These are phyloP conservation scores for Esox lucius DNA, from an alignment of 2,797 vertebrate species.

Conservation along the genomic window DNA sequence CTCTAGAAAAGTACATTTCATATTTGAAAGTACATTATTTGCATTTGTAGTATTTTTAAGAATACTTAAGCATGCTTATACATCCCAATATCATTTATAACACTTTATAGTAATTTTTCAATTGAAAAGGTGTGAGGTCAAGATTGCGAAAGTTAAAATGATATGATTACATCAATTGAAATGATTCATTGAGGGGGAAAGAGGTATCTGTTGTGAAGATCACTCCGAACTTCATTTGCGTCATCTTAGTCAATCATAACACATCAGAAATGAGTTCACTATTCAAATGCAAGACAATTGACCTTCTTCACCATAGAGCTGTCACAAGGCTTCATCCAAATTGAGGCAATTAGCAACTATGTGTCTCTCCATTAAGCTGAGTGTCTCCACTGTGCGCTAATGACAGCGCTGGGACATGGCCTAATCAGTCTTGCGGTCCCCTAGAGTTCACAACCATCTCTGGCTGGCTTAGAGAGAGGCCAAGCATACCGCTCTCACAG, in stretches of 20 bases:
- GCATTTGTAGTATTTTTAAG: not conserved
- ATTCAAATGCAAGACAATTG: conserved; percentile 70
- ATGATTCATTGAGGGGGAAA: conserved; percentile 47
- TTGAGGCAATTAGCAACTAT: conserved; percentile 66
- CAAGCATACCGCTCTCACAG: not conserved
- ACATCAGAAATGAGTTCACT: conserved; percentile 72
- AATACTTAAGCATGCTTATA: conserved; percentile 13
- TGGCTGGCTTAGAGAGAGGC: not conserved
- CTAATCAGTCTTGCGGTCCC: conserved; percentile 57
- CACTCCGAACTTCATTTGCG: conserved; percentile 72
- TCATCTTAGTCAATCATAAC: conserved; percentile 67
- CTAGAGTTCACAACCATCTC: conserved; percentile 52
- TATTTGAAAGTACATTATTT: not conserved
- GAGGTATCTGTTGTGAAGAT: conserved; percentile 52
- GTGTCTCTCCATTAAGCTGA: conserved; percentile 67
- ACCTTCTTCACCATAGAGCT: conserved; percentile 70
- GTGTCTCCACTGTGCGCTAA: conserved; percentile 68
- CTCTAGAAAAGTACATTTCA: no score
- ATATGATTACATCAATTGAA: conserved; percentile 58
- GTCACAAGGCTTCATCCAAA: conserved; percentile 69
- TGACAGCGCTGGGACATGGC: conserved; percentile 64
- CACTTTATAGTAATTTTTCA: conserved; percentile 57
- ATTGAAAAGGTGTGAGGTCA: conserved; percentile 58
- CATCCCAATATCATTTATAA: conserved; percentile 5
- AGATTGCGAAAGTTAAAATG: conserved; percentile 62